Conservation (phyloP, 2,888 invertebrate genomes). For the Reticulitermes lucifugus region DNA sequence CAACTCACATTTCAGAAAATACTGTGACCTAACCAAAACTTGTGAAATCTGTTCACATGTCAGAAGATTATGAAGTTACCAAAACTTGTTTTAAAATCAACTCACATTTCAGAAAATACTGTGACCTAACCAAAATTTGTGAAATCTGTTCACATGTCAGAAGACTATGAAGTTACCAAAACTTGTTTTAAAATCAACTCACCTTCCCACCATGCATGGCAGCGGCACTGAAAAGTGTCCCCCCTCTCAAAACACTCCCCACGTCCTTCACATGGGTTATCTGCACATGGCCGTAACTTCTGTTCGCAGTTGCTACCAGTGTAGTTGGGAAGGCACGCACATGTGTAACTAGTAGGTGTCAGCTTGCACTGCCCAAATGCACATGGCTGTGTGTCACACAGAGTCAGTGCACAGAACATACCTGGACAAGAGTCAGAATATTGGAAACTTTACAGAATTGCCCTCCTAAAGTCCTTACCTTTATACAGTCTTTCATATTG, state of each 20-base stretch:
- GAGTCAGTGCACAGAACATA: constrained; percentile 79
- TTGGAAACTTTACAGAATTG: background rate
- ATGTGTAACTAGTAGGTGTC: constrained; percentile 66
- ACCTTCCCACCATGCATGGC: constrained; percentile 83
- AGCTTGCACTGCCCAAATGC: constrained; percentile 74
- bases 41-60: no score
- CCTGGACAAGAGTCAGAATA: constrained; percentile 64
- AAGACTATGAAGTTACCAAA: no score
- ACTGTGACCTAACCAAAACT: no score
- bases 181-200: background rate
- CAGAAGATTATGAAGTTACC: no score
- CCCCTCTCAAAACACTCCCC: constrained; percentile 79
- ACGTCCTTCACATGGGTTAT: constrained; percentile 79
- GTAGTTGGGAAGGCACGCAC: constrained; percentile 77
- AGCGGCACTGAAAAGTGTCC: constrained; percentile 73
- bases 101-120: constrained; percentile 66
- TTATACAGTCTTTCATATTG: no score
- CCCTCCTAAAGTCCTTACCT: no score
- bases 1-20: constrained; percentile 66
- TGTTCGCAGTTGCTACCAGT: constrained; percentile 75
- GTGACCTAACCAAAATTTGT: no score
- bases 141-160: no score
- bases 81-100: no score
- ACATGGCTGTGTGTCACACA: constrained; percentile 80
- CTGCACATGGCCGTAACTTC: constrained; percentile 76